Conservation (phyloP, 92 coral and sea anemone species). For the Diadumene lineata region DNA sequence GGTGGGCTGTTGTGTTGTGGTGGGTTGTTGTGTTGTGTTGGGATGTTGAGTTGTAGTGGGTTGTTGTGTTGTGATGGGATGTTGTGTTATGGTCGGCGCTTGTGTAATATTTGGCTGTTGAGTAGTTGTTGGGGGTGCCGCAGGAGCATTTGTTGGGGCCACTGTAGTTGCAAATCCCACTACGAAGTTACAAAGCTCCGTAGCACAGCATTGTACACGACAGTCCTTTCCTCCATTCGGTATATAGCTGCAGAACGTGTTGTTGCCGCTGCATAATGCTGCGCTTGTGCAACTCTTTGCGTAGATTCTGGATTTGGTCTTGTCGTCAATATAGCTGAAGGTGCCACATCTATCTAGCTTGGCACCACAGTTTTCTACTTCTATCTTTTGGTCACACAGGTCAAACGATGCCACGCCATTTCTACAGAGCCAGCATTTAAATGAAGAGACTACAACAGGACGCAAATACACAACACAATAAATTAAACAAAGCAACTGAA, state of each 20-base stretch:
- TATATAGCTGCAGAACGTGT: conserved; percentile 31
- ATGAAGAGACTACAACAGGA: conserved; percentile 8
- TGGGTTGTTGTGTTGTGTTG: neutral
- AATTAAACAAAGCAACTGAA: neutral
- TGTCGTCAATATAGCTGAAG: conserved; percentile 14
- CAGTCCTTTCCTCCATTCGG: conserved; percentile 30
- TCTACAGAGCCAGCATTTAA: conserved; percentile 38
- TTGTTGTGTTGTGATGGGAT: neutral
- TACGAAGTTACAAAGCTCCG: conserved; percentile 52
- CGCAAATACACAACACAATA: neutral
- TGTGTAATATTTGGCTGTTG: conserved; percentile 15
- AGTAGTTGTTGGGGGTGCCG: conserved; percentile 6
- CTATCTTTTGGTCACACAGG: conserved; percentile 38
- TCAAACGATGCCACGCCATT: conserved; percentile 35
- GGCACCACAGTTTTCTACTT: neutral
- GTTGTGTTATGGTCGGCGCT: neutral
- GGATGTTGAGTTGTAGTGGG: neutral
- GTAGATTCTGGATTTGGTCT: conserved; percentile 19
- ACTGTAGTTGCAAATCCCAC: conserved; percentile 25
- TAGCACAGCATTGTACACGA: conserved; percentile 50
- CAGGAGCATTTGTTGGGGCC: neutral
- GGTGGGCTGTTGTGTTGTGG: conserved; percentile 5
- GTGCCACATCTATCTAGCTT: conserved; percentile 27
- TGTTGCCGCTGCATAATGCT: conserved; percentile 25
- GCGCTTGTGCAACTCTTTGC: conserved; percentile 37